Percentiles rank a stretch among this genome's conserved stretches.
phyloP scores from a whole-genome alignment of 2,888 invertebrate species.

The Siphlonurus alternatus region DNA sequence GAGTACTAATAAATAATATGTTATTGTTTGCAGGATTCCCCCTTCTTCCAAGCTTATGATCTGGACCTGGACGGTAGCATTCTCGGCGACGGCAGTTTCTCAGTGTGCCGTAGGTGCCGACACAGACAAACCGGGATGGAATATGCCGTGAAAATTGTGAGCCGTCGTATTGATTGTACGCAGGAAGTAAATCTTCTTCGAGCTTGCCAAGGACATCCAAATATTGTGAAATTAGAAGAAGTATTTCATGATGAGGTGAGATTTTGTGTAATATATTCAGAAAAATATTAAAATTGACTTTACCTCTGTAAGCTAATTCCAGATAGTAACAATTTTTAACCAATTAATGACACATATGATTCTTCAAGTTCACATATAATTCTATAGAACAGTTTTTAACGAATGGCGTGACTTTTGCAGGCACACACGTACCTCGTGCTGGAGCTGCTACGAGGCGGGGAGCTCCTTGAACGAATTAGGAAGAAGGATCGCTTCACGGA shows the following conservation, averaged over 20 bases:
- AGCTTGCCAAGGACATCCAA: constrained; percentile 74
- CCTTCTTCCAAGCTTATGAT: constrained; percentile 73
- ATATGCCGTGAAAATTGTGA: constrained; percentile 79
- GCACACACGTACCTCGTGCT: constrained; percentile 78
- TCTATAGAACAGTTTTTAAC: constrained; percentile 5
- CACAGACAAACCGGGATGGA: constrained; percentile 53
- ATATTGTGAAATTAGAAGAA: constrained; percentile 69
- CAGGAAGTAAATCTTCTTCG: constrained; percentile 64
- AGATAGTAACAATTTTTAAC: too few species aligned
- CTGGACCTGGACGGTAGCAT: constrained; percentile 47
- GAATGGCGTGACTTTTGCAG: constrained; percentile 22
- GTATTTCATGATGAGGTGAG: constrained; percentile 62
- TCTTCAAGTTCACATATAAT: constrained; percentile 8
- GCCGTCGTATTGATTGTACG: constrained; percentile 42
- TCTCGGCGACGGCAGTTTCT: constrained; percentile 79
- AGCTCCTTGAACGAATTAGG: constrained; percentile 50
- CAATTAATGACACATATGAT: constrained; percentile 2
- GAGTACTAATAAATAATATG: neutral
- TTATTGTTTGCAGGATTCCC: constrained; percentile 43
- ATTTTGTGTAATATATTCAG: neutral
- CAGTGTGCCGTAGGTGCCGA: constrained; percentile 66
- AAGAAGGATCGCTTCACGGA: constrained; percentile 55
- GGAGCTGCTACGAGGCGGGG: constrained; percentile 72
- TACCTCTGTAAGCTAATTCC: neutral
- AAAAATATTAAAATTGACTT: neutral